Evolutionary conservation across 2,888 invertebrate species (phyloP).

Genomic region (Lamellibrachia columna): DNA sequence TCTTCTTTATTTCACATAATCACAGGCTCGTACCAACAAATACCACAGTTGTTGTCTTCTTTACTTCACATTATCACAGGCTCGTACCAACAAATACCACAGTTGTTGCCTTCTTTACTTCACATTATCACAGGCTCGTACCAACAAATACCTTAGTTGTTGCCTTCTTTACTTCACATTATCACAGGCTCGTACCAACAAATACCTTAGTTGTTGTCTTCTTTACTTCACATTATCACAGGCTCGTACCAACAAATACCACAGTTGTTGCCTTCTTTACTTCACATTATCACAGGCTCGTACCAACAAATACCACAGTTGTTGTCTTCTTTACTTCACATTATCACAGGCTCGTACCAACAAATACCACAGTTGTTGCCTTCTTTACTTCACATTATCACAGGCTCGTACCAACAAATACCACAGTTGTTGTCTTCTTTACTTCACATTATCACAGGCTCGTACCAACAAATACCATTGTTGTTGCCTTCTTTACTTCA

Average conservation of each 20-base stretch:
- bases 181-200: neutral
- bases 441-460: constrained; percentile 1
- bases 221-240: constrained; percentile 3
- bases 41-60: neutral
- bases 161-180: no score
- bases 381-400: neutral
- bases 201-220: neutral
- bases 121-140: no score
- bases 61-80: no score
- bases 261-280: neutral
- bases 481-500: neutral
- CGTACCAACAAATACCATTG: neutral
- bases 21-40: neutral
- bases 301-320: neutral
- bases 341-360: neutral
- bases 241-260: neutral
- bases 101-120: no score
- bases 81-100: no score
- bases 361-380: neutral
- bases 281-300: neutral
- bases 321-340: neutral
- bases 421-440: neutral
- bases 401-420: neutral
- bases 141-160: no score
- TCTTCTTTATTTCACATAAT: no score